These are phyloP conservation scores for Platyscapa corneri DNA, from an alignment of 1,140 invertebrate genomes.

Conservation along the genomic window DNA sequence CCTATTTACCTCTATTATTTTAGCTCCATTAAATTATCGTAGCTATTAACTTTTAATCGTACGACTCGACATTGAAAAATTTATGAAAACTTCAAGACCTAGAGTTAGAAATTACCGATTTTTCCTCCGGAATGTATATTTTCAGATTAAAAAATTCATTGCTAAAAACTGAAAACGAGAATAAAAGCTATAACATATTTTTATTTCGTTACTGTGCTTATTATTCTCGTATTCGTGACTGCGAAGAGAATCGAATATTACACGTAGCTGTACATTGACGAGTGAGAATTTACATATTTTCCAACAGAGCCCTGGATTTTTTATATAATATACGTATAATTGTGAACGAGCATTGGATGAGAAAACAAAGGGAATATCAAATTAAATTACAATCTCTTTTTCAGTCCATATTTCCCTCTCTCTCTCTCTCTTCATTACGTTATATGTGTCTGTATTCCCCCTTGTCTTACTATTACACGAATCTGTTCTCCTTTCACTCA, in stretches of 20 bases:
- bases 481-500: not conserved
- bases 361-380: slow-evolving; percentile 65
- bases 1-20: too few species aligned
- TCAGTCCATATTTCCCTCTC: not conserved
- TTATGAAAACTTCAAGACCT: not conserved
- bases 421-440: not conserved
- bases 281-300: slow-evolving; percentile 64
- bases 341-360: slow-evolving; percentile 1
- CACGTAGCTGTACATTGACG: not conserved
- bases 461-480: not conserved
- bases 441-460: slow-evolving; percentile 27
- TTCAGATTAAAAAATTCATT: too few species aligned
- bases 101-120: not conserved
- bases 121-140: too few species aligned
- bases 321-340: slow-evolving; percentile 2
- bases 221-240: slow-evolving; percentile 18
- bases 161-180: too few species aligned
- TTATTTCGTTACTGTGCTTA: slow-evolving; percentile 11
- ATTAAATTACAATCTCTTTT: slow-evolving; percentile 58
- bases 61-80: too few species aligned
- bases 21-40: too few species aligned
- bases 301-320: slow-evolving; percentile 38
- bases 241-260: slow-evolving; percentile 20
- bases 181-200: not conserved
- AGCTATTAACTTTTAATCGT: too few species aligned